Evolutionary conservation across 2,888 invertebrate species (phyloP).

Genomic region (Zygaena filipendulae): DNA sequence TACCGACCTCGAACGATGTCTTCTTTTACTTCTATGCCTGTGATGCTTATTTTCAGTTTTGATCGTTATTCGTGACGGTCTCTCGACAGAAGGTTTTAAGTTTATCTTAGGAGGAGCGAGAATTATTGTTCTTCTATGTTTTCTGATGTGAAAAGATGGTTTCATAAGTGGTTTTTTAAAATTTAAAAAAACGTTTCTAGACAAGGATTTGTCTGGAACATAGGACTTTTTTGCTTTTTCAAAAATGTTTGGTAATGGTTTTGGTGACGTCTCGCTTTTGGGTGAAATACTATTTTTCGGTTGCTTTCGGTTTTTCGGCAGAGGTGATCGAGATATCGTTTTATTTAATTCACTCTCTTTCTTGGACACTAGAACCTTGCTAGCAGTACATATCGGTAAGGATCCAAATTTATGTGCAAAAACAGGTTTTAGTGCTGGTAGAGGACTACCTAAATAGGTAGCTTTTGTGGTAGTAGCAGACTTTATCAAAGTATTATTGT

Average conservation of each 20-base stretch:
- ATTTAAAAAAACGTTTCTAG: constrained; percentile 57
- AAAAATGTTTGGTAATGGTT: constrained; percentile 46
- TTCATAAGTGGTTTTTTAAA: constrained; percentile 53
- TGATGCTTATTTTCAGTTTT: constrained; percentile 60
- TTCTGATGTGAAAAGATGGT: constrained; percentile 58
- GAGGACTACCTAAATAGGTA: constrained; percentile 32
- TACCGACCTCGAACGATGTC: constrained; percentile 56
- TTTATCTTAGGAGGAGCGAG: constrained; percentile 59
- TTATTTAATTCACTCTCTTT: constrained; percentile 40
- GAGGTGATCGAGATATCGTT: constrained; percentile 32
- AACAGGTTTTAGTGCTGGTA: constrained; percentile 49
- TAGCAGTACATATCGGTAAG: constrained; percentile 40
- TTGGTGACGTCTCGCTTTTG: constrained; percentile 40
- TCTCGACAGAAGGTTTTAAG: constrained; percentile 48
- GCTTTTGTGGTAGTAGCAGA: constrained; percentile 35
- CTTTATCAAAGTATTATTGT: constrained; percentile 51
- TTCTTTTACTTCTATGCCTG: constrained; percentile 53
- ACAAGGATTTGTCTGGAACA: constrained; percentile 50
- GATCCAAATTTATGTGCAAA: constrained; percentile 60
- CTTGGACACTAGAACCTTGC: constrained; percentile 31
- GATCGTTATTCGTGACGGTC: constrained; percentile 48
- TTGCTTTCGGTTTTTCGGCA: constrained; percentile 45
- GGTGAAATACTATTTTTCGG: constrained; percentile 30
- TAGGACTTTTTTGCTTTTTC: constrained; percentile 57
- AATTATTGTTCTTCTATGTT: constrained; percentile 65